phyloP scores from a whole-genome alignment of 2,113 vertebrate genomes.

The Pterophyllum scalare region DNA sequence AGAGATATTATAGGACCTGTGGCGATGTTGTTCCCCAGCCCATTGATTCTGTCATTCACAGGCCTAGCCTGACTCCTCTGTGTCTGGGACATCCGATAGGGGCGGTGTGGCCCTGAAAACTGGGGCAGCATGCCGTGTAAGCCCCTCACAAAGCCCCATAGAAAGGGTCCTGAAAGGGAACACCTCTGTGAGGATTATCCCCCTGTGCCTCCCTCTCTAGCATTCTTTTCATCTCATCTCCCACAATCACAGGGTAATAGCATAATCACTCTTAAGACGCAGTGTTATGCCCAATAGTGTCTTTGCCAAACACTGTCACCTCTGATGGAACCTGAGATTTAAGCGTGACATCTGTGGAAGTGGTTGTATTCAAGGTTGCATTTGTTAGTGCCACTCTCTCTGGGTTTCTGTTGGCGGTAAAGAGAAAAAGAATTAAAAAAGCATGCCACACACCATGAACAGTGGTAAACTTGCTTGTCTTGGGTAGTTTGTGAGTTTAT shows the following conservation, averaged over 20 bases:
- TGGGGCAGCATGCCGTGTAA: constrained; percentile 81
- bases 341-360: constrained; percentile 43
- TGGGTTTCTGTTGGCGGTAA: not conserved
- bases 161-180: constrained; percentile 83
- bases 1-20: constrained; percentile 77
- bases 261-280: constrained; percentile 80
- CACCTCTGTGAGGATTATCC: constrained; percentile 82
- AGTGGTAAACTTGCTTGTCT: constrained; percentile 50
- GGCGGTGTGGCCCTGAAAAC: constrained; percentile 75
- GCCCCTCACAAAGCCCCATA: constrained; percentile 82
- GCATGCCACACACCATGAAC: constrained; percentile 47
- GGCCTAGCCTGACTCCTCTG: constrained; percentile 79
- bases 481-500: constrained; percentile 59
- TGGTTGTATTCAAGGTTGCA: constrained; percentile 33
- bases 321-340: constrained; percentile 61
- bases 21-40: constrained; percentile 78
- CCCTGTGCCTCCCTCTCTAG: constrained; percentile 60
- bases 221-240: constrained; percentile 82
- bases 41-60: constrained; percentile 83
- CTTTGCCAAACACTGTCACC: constrained; percentile 74
- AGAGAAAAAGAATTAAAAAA: not conserved
- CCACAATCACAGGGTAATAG: constrained; percentile 79
- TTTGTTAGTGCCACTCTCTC: constrained; percentile 37
- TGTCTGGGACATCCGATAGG: constrained; percentile 85
- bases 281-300: constrained; percentile 69